phyloP scores from a whole-genome alignment of 2,797 vertebrate genomes.

The Paramormyrops hopkinsi region DNA sequence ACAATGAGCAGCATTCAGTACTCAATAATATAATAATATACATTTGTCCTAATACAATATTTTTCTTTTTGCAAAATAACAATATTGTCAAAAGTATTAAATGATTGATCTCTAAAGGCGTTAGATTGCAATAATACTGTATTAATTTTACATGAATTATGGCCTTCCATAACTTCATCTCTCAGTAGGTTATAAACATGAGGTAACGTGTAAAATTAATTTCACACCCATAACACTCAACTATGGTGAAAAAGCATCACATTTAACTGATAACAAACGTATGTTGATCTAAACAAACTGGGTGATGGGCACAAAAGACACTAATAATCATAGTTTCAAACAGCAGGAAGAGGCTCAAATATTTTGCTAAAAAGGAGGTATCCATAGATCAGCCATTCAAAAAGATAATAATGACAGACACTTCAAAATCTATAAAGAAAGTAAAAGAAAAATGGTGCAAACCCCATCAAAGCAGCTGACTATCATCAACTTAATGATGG shows the following conservation, averaged over 20 bases:
- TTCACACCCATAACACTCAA: neutral
- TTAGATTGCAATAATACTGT: neutral
- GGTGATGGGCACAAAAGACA: neutral
- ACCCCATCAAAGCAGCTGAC: neutral
- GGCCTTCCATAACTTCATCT: neutral
- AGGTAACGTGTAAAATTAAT: neutral
- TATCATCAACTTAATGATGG: neutral
- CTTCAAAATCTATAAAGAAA: neutral
- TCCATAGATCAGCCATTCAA: neutral
- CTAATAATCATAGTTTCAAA: neutral
- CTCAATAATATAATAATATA: neutral
- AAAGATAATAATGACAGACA: neutral
- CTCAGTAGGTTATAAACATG: neutral
- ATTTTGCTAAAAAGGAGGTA: neutral
- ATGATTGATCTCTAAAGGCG: neutral
- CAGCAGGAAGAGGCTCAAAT: neutral
- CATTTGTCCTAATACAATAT: neutral
- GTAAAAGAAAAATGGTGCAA: neutral
- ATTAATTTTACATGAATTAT: neutral
- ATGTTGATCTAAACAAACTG: neutral
- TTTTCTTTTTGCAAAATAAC: neutral
- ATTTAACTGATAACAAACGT: neutral
- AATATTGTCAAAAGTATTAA: neutral
- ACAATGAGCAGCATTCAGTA: neutral
- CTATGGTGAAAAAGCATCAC: neutral